phyloP scores from a whole-genome alignment of 2,888 invertebrate species.

The Polydrusus tereticollis region DNA sequence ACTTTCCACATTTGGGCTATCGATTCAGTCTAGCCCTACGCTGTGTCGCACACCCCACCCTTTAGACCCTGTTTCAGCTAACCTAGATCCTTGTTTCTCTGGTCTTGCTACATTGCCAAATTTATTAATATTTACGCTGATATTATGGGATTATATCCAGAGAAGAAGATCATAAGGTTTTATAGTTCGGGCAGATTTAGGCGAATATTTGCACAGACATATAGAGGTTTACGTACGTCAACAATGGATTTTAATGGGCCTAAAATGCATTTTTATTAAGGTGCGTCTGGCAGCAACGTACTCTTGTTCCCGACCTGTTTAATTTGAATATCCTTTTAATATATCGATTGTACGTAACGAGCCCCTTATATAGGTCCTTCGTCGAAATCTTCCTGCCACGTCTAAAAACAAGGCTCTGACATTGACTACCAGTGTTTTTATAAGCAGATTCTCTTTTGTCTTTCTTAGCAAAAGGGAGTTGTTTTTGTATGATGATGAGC shows the following conservation, averaged over 20 bases:
- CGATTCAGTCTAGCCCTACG: constrained; percentile 46
- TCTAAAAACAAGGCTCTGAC: not conserved
- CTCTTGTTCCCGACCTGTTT: constrained; percentile 14
- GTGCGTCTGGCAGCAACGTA: not conserved
- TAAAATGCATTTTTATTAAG: not conserved
- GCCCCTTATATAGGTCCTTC: not conserved
- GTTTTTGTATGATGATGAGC: not conserved
- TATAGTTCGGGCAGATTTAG: not conserved
- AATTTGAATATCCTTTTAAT: constrained; percentile 7
- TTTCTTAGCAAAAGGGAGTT: not conserved
- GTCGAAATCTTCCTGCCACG: not conserved
- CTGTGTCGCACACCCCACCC: constrained; percentile 47
- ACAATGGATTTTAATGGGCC: not conserved
- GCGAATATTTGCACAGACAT: constrained; percentile 1
- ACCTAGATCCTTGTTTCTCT: constrained; percentile 41
- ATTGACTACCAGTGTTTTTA: not conserved
- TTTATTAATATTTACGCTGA: constrained; percentile 38
- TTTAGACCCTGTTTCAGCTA: constrained; percentile 42
- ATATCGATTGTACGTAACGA: constrained; percentile 6
- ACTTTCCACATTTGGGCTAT: constrained; percentile 45
- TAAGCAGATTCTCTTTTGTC: not conserved
- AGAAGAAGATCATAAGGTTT: not conserved
- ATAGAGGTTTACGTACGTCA: not conserved
- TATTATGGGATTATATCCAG: constrained; percentile 1
- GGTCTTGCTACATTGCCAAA: constrained; percentile 42